These are phyloP conservation scores for Fratercula arctica DNA, from an alignment of 2,797 vertebrate genomes.

Conservation along the genomic window DNA sequence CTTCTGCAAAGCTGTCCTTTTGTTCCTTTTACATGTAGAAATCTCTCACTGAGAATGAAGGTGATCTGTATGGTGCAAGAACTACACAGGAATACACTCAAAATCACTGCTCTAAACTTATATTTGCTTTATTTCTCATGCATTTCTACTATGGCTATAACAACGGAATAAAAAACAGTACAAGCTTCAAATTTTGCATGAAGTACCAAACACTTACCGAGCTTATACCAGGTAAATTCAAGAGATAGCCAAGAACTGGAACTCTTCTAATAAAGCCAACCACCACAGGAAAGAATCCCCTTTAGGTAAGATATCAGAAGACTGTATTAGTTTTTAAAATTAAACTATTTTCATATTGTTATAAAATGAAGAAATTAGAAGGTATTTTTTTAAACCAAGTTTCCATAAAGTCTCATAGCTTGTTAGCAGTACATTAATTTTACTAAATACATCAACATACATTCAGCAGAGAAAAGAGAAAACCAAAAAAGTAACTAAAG, in stretches of 20 bases:
- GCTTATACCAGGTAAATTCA: conserved; percentile 96
- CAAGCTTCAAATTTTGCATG: not conserved
- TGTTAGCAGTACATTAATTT: not conserved
- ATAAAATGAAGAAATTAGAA: not conserved
- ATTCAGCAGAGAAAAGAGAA: not conserved
- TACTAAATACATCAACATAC: not conserved
- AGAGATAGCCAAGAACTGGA: conserved; percentile 90
- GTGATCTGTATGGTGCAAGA: not conserved
- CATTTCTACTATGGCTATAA: not conserved
- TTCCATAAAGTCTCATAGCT: not conserved
- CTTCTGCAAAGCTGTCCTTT: not conserved
- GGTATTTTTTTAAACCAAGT: not conserved
- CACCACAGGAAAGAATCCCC: conserved; percentile 96
- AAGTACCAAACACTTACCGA: conserved; percentile 83
- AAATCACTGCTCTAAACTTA: not conserved
- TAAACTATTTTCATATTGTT: not conserved
- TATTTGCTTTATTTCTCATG: not conserved
- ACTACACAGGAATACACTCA: not conserved
- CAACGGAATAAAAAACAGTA: not conserved
- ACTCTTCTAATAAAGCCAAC: conserved; percentile 96
- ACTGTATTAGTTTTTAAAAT: not conserved
- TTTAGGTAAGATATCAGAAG: conserved; percentile 59
- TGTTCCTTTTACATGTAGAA: not conserved
- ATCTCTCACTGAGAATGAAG: not conserved
- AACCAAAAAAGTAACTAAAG: not conserved